Evolutionary conservation across 2,888 invertebrate species (phyloP).

Genomic region (Asteroscopus sphinx): DNA sequence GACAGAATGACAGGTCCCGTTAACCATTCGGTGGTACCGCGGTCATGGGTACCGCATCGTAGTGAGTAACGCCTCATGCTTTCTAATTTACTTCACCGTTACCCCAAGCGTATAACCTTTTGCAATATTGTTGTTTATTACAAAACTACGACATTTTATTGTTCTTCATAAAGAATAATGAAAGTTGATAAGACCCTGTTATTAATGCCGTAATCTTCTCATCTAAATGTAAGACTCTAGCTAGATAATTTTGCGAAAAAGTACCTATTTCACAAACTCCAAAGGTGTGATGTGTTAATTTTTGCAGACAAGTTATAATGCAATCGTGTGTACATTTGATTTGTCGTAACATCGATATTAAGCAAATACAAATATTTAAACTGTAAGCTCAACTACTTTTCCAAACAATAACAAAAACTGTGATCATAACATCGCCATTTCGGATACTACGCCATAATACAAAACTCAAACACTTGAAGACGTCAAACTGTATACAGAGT

Average conservation of each 20-base stretch:
- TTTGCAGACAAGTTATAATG: conserved; percentile 20
- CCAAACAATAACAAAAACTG: conserved; percentile 14
- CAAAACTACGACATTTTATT: conserved; percentile 23
- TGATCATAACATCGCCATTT: conserved; percentile 5
- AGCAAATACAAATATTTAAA: conserved; percentile 2
- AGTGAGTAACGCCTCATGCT: conserved; percentile 57
- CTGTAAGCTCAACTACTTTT: conserved; percentile 7
- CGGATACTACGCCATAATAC: not conserved
- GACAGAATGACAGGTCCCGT: conserved; percentile 31
- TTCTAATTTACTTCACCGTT: conserved; percentile 60
- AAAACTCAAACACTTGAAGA: conserved; percentile 36
- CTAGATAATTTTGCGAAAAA: conserved; percentile 9
- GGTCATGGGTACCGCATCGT: conserved; percentile 18
- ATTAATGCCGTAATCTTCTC: conserved; percentile 6
- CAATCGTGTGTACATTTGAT: conserved; percentile 26
- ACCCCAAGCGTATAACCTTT: conserved; percentile 45
- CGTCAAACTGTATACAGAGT: conserved; percentile 10
- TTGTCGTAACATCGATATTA: conserved; percentile 10
- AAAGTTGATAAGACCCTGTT: not conserved
- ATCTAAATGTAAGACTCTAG: not conserved
- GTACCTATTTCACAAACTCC: conserved; percentile 19
- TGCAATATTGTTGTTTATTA: conserved; percentile 34
- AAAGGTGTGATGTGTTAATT: conserved; percentile 9
- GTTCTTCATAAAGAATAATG: conserved; percentile 18
- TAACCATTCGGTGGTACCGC: conserved; percentile 30